Percentiles rank a stretch among this genome's conserved stretches.
Evolutionary conservation across 2,888 invertebrate genomes (phyloP).

Genomic region (Lepetodrilus schrolli): DNA sequence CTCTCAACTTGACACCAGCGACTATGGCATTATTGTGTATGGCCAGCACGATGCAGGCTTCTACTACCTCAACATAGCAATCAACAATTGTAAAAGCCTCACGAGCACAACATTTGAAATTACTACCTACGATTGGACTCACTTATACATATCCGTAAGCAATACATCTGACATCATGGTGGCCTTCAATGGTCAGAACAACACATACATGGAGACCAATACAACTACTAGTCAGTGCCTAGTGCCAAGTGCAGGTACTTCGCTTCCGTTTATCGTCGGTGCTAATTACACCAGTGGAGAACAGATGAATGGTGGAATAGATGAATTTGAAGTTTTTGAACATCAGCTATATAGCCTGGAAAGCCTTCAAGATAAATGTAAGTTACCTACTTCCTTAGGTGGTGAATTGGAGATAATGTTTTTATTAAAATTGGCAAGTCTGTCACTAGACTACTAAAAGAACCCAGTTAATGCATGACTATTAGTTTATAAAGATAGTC

Average conservation of each 20-base stretch:
- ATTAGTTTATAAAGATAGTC: no score
- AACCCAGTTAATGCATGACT: no score
- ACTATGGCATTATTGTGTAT: constrained; percentile 14
- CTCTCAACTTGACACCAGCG: neutral
- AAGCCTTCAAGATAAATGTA: no score
- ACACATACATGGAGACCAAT: neutral
- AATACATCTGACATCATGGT: constrained; percentile 13
- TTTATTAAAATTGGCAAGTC: no score
- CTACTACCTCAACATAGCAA: neutral
- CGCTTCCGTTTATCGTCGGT: constrained; percentile 21
- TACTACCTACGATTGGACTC: constrained; percentile 28
- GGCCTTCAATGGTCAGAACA: neutral
- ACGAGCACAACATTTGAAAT: constrained; percentile 19
- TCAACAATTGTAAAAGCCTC: neutral
- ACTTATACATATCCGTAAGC: constrained; percentile 21
- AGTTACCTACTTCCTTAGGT: no score
- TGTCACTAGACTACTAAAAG: no score
- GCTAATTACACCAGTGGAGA: neutral
- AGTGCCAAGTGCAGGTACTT: neutral
- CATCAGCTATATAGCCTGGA: no score
- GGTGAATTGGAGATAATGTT: no score
- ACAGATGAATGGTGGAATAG: neutral
- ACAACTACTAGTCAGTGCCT: neutral
- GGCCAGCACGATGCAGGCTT: neutral
- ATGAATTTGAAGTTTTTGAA: constrained; percentile 19